Evolutionary conservation across 2,888 invertebrate species (phyloP), one percentile per base, ranked within the genome.

Genomic region (Sceliomorpha sp.): DNA sequence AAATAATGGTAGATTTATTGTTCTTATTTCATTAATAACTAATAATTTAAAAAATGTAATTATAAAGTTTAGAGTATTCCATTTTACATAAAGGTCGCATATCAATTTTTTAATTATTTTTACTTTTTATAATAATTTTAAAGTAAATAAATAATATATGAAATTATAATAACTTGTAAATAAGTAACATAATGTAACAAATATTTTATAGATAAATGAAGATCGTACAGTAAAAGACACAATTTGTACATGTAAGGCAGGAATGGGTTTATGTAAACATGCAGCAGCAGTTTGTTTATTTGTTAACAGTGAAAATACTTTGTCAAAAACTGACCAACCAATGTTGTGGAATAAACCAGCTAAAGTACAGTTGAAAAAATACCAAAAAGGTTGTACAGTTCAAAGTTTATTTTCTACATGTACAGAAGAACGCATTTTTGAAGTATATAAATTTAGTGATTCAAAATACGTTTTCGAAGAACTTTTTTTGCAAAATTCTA

Each of bases 301-400:
- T 14, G n/a, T 36, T 14, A 36, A 36, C 15, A 13, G 2, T 15
- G 36, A 36, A 36, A 36, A 36, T 15, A n/a, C n/a, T n/a, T n/a
- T n/a, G n/a, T n/a, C n/a, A n/a, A n/a, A n/a, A n/a, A n/a, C n/a
- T n/a, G n/a, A 36, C 36, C 36, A 15, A 14, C 36, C 36, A 15
- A 36, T 36, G 36, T 15, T 15, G 6, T 36, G 36, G 15, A 36
- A 36, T 14, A 36, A 36, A 15, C 9, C 36, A 36, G 3, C 36
- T 3, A n/a, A 36, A 13, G 14, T 15, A 9, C 36, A 36, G 15
- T n/a, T 36, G 15, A 1, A 36, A 14, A 36, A 36, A 9, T 36
- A 36, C 9, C 1, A 1, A n/a, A 36, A 36, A 14, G 36, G 36
- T 14, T 36, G 36, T n/a, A 36, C 36, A 7, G 9, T 36, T 14